These are phyloP conservation scores for Cyclargus thomasi DNA, from an alignment of 1,140 invertebrate species.

Conservation along the genomic window DNA sequence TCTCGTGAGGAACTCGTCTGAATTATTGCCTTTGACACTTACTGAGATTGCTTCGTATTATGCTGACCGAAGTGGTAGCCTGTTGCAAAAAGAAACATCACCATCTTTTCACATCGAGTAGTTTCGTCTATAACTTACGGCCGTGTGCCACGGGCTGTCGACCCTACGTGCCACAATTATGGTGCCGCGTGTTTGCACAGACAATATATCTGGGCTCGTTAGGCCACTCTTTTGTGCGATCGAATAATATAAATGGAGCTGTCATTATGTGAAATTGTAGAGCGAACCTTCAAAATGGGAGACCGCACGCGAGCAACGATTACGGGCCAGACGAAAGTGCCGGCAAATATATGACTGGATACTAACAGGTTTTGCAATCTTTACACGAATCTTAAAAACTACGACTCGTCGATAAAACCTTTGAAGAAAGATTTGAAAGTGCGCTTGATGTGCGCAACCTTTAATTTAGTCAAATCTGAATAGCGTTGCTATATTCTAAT, in stretches of 20 bases:
- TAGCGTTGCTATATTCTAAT: too few relatives aligned
- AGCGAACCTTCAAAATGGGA: slow-evolving; percentile 27
- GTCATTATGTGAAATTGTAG: slow-evolving; percentile 51
- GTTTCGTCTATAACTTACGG: not conserved
- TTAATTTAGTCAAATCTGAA: too few relatives aligned
- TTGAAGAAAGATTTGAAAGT: too few relatives aligned
- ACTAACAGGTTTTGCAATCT: too few relatives aligned
- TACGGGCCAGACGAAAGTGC: not conserved
- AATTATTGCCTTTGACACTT: too few relatives aligned
- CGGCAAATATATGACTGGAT: too few relatives aligned
- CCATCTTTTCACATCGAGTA: not conserved
- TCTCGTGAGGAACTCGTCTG: not conserved
- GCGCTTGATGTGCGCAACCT: too few relatives aligned
- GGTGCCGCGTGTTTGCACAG: not conserved
- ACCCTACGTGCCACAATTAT: not conserved
- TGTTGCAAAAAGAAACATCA: not conserved
- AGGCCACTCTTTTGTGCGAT: slow-evolving; percentile 24
- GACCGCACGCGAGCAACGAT: slow-evolving; percentile 24
- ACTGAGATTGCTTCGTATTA: too few relatives aligned
- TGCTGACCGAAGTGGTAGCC: too few relatives aligned
- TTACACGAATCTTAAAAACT: too few relatives aligned
- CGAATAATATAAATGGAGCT: slow-evolving; percentile 52
- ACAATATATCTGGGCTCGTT: not conserved
- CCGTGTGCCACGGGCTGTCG: too few relatives aligned
- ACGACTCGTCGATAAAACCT: too few relatives aligned